Base-by-base conservation (phyloP, 2,797 vertebrate species). In the Cyclopterus lumpus region DNA sequence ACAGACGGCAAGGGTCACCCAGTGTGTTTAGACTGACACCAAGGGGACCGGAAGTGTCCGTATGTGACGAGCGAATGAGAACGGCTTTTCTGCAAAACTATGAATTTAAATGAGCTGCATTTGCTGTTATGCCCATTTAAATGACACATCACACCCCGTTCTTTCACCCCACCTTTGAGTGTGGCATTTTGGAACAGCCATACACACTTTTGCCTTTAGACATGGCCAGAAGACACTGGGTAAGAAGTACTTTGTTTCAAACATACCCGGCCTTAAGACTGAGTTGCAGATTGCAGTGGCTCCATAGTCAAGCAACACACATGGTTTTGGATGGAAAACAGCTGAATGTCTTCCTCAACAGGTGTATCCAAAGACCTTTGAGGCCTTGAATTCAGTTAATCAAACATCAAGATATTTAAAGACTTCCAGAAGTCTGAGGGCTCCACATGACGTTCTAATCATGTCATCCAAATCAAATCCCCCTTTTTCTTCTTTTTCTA, bases 381-480 rank as follows among this genome's bases (percentile, higher is more conserved):
- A 68, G 36, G 18, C 8, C 54, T 77, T 22, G 22, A 60, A 10
- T 32, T 55, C 61, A 10, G 11, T 44, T 59, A 55, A 76, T 88
- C 79, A 77, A 64, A 51, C 18, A 16, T 58, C 30, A 22, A 5
- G 40, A 53, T 62, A 38, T 49, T 15, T 75, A 60, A 84, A 53
- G 70, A 63, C 70, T 65, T 90, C 83, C 88, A 89, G 77, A 60
- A 59, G 51, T 71, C 80, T 78, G 51, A 88, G 65, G 85, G 60
- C 77, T 82, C 59, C 63, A 55, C 74, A 84, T 86, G 79, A 87
- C 71, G 65, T 79, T 82, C 67, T 65, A 80, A 74, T 80, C 84
- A 78, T 81, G 79, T 87, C 76, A 67, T 77, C 71, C 70, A 73
- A 74, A 83, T 80, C 26, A 24, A 82, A 84, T 64, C 69, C 79